Evolutionary conservation across 2,797 vertebrate species (phyloP), one percentile per base, ranked within the genome.

Genomic region (Nothura maculosa): DNA sequence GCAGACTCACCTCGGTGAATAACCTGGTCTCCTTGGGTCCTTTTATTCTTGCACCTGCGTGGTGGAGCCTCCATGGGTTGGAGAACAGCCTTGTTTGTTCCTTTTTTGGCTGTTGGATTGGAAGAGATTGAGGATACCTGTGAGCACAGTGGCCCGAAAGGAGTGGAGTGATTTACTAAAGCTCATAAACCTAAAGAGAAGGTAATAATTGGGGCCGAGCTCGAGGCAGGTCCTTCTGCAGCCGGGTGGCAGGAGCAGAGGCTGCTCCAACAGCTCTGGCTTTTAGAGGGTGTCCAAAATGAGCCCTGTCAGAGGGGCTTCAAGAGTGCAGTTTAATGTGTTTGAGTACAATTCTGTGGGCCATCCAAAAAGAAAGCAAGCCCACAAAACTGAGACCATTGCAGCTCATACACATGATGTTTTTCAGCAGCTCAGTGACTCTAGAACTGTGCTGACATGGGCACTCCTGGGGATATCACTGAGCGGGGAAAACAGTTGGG

Each of bases 381-480:
- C n/a, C 48, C 17, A 28, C 28, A 74, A 81, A 81, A 54, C 64
- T 52, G 24, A 40, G 54, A 50, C 62, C 32, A 90, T 90, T 81
- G 61, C 40, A 17, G 77, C 78, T 79, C 40, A 20, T 15, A 34
- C 27, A 22, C 5, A 2, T 22, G 40, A 3, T 87, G 48, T 58
- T 91, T 47, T 90, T 94, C 84, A 84, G 91, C 90, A 55, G 2
- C 40, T 52, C 5, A 0, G 18, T 85, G n/a, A 27, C 85, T 93
- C 87, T 83, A 76, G 84, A 92, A 85, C 85, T 87, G 28, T 90
- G 84, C 92, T 94, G 79, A 89, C 20, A 21, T 61, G 38, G 25
- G 70, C 63, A 68, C 58, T 78, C 3, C 18, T 62, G 52, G 57
- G 52, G 34, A 34, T 87, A 57, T 69, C 14, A 36, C 47, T 85